Evolutionary conservation across 2,113 vertebrate genomes (phyloP).

Genomic region (Rhabdornis inornatus): DNA sequence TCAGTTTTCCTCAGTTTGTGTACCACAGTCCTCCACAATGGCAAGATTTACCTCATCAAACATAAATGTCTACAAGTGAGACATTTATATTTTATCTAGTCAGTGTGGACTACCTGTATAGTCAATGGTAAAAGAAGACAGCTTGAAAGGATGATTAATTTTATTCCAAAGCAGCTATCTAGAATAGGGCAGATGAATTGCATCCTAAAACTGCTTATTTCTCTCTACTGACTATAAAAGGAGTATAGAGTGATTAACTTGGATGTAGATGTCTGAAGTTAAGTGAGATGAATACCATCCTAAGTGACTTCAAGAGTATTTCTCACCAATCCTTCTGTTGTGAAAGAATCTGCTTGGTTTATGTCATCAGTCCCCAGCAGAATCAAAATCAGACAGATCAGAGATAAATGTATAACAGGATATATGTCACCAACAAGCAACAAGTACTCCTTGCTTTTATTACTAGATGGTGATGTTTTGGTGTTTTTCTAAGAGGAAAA

Average conservation of each 20-base stretch:
- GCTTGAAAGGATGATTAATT: slow-evolving; percentile 31
- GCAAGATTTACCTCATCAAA: not conserved
- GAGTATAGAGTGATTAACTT: not conserved
- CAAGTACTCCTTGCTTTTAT: not conserved
- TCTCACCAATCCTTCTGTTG: not conserved
- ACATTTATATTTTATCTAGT: not conserved
- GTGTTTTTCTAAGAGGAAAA: slow-evolving; percentile 14
- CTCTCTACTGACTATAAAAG: slow-evolving; percentile 14
- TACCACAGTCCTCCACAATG: not conserved
- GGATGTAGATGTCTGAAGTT: slow-evolving; percentile 10
- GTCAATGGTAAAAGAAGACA: not conserved
- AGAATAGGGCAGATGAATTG: not conserved
- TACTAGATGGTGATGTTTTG: not conserved
- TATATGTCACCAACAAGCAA: not conserved
- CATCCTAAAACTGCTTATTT: slow-evolving; percentile 47
- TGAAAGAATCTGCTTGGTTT: not conserved
- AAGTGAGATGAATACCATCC: slow-evolving; percentile 47
- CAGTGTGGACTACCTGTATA: not conserved
- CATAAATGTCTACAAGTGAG: not conserved
- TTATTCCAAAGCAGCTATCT: slow-evolving; percentile 17
- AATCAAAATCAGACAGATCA: slow-evolving; percentile 13
- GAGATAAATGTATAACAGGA: not conserved
- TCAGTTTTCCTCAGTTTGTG: not conserved
- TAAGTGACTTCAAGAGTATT: slow-evolving; percentile 12
- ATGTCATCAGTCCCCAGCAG: not conserved